Evolutionary conservation across 1,140 invertebrate species (phyloP).

Genomic region (Stegodyphus mimosarum): DNA sequence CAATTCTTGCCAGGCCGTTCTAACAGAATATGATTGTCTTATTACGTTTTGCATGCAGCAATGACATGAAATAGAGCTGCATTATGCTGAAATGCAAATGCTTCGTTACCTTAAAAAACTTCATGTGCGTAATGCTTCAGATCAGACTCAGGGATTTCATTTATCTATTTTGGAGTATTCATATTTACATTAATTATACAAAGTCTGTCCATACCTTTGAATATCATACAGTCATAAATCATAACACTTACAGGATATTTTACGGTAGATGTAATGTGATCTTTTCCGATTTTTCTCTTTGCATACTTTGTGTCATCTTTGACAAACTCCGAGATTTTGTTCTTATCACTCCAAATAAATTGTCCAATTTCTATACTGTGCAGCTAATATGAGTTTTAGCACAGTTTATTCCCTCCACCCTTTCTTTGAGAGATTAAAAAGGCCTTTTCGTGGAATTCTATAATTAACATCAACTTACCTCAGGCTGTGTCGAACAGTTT

Average conservation of each 20-base stretch:
- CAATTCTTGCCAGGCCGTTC: too few relatives aligned
- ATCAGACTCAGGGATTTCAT: too few relatives aligned
- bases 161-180: not conserved
- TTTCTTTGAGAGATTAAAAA: not conserved
- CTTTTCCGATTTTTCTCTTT: not conserved
- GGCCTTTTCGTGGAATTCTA: conserved; percentile 7
- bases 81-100: too few relatives aligned
- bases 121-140: too few relatives aligned
- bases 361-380: not conserved
- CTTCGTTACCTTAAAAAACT: not conserved
- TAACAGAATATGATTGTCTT: too few relatives aligned
- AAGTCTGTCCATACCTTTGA: not conserved
- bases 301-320: conserved; percentile 7
- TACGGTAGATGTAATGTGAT: not conserved
- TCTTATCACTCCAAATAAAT: conserved; percentile 2
- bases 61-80: too few relatives aligned
- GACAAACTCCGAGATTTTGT: not conserved
- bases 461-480: not conserved
- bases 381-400: conserved; percentile 9
- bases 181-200: not conserved
- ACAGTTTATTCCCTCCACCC: not conserved
- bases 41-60: too few relatives aligned
- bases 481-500: too few relatives aligned
- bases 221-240: conserved; percentile 6
- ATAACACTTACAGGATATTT: conserved; percentile 1